Evolutionary conservation across 2,888 invertebrate species (phyloP).

Genomic region (Vanessa cardui): DNA sequence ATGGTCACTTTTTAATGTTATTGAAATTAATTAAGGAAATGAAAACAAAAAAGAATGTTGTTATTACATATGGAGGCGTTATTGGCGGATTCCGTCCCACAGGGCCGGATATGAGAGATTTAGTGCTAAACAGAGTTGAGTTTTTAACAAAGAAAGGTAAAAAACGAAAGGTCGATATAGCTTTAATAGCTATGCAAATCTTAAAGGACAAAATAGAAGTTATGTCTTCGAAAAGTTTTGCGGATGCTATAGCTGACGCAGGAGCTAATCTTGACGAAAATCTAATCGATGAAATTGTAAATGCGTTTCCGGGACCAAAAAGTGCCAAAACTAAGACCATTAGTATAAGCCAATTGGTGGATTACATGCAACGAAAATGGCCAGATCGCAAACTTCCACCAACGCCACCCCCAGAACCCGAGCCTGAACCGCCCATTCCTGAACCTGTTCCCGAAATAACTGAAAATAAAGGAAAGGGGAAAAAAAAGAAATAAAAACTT

Average conservation of each 20-base stretch:
- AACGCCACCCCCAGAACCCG: slow-evolving; percentile 58
- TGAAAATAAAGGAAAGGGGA: slow-evolving; percentile 33
- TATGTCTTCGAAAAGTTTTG: slow-evolving; percentile 52
- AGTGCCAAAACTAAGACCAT: slow-evolving; percentile 52
- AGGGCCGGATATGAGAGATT: slow-evolving; percentile 54
- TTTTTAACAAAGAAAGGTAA: slow-evolving; percentile 54
- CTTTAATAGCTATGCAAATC: slow-evolving; percentile 51
- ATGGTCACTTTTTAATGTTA: slow-evolving; percentile 48
- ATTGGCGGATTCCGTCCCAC: slow-evolving; percentile 37
- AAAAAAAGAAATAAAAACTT: slow-evolving; percentile 32
- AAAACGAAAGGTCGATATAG: slow-evolving; percentile 54
- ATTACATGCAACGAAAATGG: slow-evolving; percentile 63
- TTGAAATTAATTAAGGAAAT: slow-evolving; percentile 45
- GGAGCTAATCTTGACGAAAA: slow-evolving; percentile 52
- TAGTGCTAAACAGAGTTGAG: slow-evolving; percentile 59
- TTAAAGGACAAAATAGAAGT: slow-evolving; percentile 50
- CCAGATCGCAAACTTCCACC: slow-evolving; percentile 61
- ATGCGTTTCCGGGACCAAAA: slow-evolving; percentile 53
- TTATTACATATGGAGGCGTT: slow-evolving; percentile 56
- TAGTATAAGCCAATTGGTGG: slow-evolving; percentile 51
- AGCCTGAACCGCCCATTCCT: slow-evolving; percentile 45
- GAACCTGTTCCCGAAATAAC: slow-evolving; percentile 39
- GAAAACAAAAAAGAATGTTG: slow-evolving; percentile 48
- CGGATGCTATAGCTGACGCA: slow-evolving; percentile 36
- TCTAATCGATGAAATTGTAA: slow-evolving; percentile 53